A percentile compares a stretch with the other conserved stretches of the same genome.
These are phyloP conservation scores for Loris lydekkerianus DNA, from an alignment of 2,797 vertebrate species.

Conservation along the genomic window DNA sequence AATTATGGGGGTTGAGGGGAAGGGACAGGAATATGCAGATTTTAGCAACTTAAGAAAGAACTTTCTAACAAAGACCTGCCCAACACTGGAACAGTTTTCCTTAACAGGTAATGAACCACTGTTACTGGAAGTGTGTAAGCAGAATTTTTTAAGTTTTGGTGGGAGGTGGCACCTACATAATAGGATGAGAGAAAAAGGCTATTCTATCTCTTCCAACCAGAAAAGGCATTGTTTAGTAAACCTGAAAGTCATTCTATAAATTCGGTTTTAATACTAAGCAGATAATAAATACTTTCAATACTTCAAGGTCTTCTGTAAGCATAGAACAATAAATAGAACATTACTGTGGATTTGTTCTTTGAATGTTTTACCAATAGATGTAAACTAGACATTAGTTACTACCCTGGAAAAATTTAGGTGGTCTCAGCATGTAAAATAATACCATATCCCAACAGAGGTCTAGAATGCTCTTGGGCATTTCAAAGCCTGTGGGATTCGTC, in stretches of 20 bases:
- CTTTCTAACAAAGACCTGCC: neutral
- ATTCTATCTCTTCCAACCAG: constrained; percentile 44
- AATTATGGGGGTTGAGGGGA: neutral
- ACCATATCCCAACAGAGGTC: neutral
- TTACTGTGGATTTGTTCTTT: constrained; percentile 10
- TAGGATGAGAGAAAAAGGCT: constrained; percentile 16
- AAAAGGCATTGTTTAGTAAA: constrained; percentile 56
- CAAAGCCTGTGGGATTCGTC: neutral
- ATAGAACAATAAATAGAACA: constrained; percentile 49
- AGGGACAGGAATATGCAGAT: neutral
- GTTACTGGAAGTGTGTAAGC: neutral
- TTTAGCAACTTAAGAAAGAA: constrained; percentile 55
- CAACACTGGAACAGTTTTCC: neutral
- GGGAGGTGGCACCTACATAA: neutral
- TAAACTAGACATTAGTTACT: constrained; percentile 34
- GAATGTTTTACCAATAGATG: constrained; percentile 7
- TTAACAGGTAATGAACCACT: neutral
- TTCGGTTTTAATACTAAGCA: constrained; percentile 42
- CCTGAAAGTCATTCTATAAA: constrained; percentile 58
- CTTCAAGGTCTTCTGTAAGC: constrained; percentile 12
- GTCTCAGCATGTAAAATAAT: constrained; percentile 58
- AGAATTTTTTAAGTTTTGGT: neutral
- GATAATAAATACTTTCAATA: constrained; percentile 51
- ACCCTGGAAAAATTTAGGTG: constrained; percentile 46
- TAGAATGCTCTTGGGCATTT: constrained; percentile 40